Conservation (phyloP, 2,888 invertebrate genomes). For the Drosophila putrida region DNA sequence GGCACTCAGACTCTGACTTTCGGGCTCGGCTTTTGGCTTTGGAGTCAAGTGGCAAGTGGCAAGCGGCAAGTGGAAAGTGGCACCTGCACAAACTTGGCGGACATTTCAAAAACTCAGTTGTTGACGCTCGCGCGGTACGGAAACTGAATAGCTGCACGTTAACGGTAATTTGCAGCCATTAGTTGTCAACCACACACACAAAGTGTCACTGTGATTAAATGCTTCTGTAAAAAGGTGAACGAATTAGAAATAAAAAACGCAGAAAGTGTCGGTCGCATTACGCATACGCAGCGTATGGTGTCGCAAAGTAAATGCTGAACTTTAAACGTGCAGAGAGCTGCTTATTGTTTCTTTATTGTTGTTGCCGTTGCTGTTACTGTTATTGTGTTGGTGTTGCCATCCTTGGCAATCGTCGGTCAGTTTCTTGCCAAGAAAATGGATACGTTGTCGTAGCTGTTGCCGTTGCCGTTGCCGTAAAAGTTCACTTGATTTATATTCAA, state of each 20-base stretch:
- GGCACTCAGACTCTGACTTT: constrained; percentile 54
- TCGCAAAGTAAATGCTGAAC: constrained; percentile 42
- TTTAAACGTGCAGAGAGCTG: constrained; percentile 60
- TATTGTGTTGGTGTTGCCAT: constrained; percentile 30
- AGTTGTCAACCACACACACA: constrained; percentile 37
- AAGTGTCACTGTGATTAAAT: constrained; percentile 64
- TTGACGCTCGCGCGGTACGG: constrained; percentile 39
- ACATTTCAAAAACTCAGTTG: constrained; percentile 45
- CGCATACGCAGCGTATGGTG: constrained; percentile 71
- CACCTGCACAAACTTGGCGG: constrained; percentile 49
- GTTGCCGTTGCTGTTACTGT: constrained; percentile 4
- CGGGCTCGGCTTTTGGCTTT: constrained; percentile 56
- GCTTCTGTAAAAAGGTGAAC: constrained; percentile 41
- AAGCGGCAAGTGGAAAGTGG: constrained; percentile 58
- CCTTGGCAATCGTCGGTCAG: constrained; percentile 51
- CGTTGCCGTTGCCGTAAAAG: constrained; percentile 47
- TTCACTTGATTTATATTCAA: constrained; percentile 70
- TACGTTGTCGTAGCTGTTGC: constrained; percentile 48
- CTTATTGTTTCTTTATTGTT: constrained; percentile 47
- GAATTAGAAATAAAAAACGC: constrained; percentile 43
- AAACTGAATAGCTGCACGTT: constrained; percentile 56
- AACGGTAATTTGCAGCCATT: constrained; percentile 81
- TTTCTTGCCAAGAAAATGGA: constrained; percentile 62
- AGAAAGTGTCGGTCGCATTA: constrained; percentile 46
- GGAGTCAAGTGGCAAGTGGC: constrained; percentile 66